Evolutionary conservation across 2,113 vertebrate species (phyloP).

Genomic region (Tangachromis dhanisi): DNA sequence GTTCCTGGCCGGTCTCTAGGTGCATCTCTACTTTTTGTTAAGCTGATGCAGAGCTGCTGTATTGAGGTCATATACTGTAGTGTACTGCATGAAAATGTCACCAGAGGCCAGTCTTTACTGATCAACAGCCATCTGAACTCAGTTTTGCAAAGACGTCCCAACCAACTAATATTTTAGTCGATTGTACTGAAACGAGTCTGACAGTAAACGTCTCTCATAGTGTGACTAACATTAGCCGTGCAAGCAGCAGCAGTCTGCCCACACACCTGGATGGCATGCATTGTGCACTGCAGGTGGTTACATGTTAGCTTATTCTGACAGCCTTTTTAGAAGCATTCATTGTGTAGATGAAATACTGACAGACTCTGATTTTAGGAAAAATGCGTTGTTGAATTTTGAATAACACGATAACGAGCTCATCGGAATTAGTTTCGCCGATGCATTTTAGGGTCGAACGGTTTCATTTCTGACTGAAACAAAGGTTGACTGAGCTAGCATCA

Average conservation of each 20-base stretch:
- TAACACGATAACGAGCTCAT: fast-evolving
- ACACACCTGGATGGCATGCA: background rate
- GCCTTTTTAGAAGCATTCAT: background rate
- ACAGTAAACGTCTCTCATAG: background rate
- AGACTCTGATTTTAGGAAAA: background rate
- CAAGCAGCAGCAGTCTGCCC: background rate
- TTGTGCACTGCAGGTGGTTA: background rate
- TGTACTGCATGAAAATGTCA: background rate
- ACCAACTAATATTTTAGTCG: background rate
- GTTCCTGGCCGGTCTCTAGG: fast-evolving
- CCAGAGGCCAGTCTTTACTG: background rate
- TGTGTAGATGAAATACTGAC: background rate
- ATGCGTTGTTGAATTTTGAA: fast-evolving
- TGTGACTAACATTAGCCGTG: background rate
- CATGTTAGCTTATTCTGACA: background rate
- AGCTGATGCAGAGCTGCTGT: background rate
- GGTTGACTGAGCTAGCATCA: too few relatives aligned
- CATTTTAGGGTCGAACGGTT: background rate
- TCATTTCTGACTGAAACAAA: background rate
- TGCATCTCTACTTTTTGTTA: background rate
- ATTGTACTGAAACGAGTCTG: background rate
- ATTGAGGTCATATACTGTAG: background rate
- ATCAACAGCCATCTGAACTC: background rate
- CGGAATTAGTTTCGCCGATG: background rate
- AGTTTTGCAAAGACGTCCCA: background rate